Evolutionary conservation across 2,113 vertebrate species (phyloP), one percentile per base, ranked within the genome.

Genomic region (Xenopus laevis): DNA sequence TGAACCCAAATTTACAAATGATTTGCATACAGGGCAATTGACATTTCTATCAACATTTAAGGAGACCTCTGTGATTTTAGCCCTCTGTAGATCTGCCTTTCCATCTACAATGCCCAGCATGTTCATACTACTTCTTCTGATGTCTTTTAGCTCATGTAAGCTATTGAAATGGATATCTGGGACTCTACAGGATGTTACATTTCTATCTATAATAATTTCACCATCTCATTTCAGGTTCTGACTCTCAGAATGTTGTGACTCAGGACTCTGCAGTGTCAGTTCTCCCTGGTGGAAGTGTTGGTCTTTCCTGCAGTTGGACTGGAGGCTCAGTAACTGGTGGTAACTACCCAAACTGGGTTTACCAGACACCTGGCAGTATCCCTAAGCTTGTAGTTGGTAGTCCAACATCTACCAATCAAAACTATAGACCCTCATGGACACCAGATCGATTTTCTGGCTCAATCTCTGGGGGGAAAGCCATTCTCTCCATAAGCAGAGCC

Each of bases 91-190:
- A 58, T 11, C 30, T n/a, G 4, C 17, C 18, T 17, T n/a, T 20
- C 7, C 68, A 58, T 18, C 8, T 61, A 78, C 27, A 75, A 80
- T 78, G 75, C 33, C 65, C 23, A 67, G 53, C n/a, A 10, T 10
- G 17, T 3, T 18, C 7, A 15, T 72, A 21, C 27, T 73, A 8
- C 46, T 68, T 15, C 17, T 9, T 1, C 13, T 77, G 15, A 4
- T 50, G 23, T 61, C 9, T 10, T 50, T 13, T 17, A 52, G 20
- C 40, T 27, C 68, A 47, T 50, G 72, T 67, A 74, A 74, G 72
- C 58, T 44, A 33, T 44, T 15, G 13, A 40, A 33, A 30, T 44
- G 46, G 18, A 60, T 40, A 50, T 23, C 15, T 27, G 55, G n/a
- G 17, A 64, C 63, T 23, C 7, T 23, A 20, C 61, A 30, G 15